These are phyloP conservation scores for Cyprinodon variegatus DNA, from an alignment of 2,113 vertebrate species.

Conservation along the genomic window DNA sequence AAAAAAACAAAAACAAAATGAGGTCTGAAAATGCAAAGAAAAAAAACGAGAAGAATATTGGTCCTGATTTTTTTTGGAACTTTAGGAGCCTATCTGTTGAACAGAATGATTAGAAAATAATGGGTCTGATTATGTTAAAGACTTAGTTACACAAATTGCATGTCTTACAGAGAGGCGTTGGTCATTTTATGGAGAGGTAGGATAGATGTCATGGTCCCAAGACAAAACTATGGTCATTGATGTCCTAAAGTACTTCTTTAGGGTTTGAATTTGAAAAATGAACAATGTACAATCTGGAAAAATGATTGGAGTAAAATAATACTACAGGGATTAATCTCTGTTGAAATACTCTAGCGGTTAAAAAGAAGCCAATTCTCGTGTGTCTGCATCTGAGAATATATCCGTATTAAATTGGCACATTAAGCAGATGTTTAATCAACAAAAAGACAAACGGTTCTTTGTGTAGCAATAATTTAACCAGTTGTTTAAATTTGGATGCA, in stretches of 20 bases:
- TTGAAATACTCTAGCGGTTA: neutral
- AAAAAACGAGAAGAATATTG: constrained; percentile 25
- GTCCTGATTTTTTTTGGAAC: constrained; percentile 28
- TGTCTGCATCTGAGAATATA: neutral
- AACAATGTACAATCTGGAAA: neutral
- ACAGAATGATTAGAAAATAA: neutral
- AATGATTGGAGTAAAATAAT: no score
- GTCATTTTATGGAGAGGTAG: constrained; percentile 75
- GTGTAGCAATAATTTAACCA: constrained; percentile 5
- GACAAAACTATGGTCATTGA: constrained; percentile 20
- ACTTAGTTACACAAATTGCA: constrained; percentile 25
- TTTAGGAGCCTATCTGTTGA: neutral
- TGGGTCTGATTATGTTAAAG: constrained; percentile 14
- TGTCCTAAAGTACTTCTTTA: constrained; percentile 25
- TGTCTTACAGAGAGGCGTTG: constrained; percentile 40
- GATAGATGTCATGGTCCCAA: constrained; percentile 70
- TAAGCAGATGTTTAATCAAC: constrained; percentile 15
- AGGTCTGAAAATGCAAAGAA: constrained; percentile 46
- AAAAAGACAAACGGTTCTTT: neutral
- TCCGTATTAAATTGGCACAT: constrained; percentile 26
- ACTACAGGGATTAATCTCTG: neutral
- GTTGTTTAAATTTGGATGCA: constrained; percentile 14
- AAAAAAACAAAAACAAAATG: constrained; percentile 31
- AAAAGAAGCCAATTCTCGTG: neutral
- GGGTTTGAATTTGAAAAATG: neutral